phyloP scores from a whole-genome alignment of 53 echinoderm and acorn worm genomes.

The Mesocentrotus franciscanus region DNA sequence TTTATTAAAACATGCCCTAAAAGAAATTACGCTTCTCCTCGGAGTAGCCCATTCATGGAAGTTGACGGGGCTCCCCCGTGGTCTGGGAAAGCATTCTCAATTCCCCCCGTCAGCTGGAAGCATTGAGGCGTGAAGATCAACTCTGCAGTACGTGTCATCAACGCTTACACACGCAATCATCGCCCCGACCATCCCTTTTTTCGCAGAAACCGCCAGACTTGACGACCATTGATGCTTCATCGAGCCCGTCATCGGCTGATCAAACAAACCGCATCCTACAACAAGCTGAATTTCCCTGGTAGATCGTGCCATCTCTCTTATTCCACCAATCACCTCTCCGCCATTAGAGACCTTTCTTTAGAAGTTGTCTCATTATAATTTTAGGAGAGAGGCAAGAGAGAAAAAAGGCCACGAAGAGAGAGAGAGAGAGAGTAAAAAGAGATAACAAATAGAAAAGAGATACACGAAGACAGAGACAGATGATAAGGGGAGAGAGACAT shows the following conservation, averaged over 20 bases:
- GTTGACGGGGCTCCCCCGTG: constrained; percentile 20
- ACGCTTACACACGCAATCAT: constrained; percentile 26
- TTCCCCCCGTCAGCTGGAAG: not conserved
- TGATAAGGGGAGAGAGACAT: too few relatives aligned
- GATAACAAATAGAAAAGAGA: not conserved
- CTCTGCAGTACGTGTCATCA: constrained; percentile 36
- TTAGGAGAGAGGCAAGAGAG: not conserved
- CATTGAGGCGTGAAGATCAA: constrained; percentile 40
- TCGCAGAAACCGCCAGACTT: constrained; percentile 14
- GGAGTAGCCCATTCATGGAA: constrained; percentile 5
- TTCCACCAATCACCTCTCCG: not conserved
- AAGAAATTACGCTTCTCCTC: not conserved
- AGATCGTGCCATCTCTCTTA: constrained; percentile 13
- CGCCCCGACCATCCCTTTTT: not conserved
- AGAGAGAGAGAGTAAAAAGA: not conserved
- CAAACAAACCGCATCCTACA: constrained; percentile 21
- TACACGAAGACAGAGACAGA: not conserved
- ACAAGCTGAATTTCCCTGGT: not conserved
- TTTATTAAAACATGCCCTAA: not conserved
- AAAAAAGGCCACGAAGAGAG: not conserved
- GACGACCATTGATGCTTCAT: not conserved
- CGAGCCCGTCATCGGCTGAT: constrained; percentile 30
- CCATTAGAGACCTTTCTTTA: not conserved
- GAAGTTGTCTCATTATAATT: not conserved
- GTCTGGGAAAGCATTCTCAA: not conserved